Base-by-base conservation (phyloP, 2,113 vertebrate species). In the Paramisgurnus dabryanus region DNA sequence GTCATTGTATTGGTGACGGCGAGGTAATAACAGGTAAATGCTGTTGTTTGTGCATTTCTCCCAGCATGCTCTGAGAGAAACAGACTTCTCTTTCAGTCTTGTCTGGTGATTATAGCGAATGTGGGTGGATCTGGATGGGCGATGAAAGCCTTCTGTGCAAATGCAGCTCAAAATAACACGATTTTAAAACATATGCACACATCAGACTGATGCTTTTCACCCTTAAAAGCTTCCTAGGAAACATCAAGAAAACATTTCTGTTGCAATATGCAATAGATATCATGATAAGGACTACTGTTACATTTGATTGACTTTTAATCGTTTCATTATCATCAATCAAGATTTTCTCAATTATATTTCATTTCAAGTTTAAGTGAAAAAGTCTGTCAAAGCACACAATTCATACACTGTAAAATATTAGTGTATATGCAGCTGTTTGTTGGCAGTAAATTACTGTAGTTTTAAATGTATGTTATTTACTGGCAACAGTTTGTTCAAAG, bases 21-120 rank as follows among this genome's bases (percentile, higher is more conserved):
- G 87, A 91, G 88, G 89, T 90, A 90, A 93, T 93, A 93, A 93
- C 91, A 88, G 90, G 86, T 91, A 92, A 93, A 92, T 91, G 90
- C 89, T 87, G 81, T 91, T 89, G 90, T 93, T 91, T 91, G 89
- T 86, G 88, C 89, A 85, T 83, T 90, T 84, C 86, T 78, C 61
- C 85, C 86, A 85, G 77, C 39, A 79, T 64, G 85, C 87, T 76
- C 81, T 86, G 87, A 90, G 87, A 91, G 87, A 87, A 78, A 79
- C 60, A 87, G 84, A 84, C 81, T 76, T 80, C 83, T 81, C 85
- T 84, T 87, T 83, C 69, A 86, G 39, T 18, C 17, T 1, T 41
- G 18, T 50, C 7, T 12, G 22, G 4, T 17, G 17, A 72, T 72
- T 72, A 58, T 11, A 58, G 68, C 17, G 7, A 3, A 0, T n/a